Evolutionary conservation across 2,113 vertebrate species (phyloP).

Genomic region (Maccullochella peelii): DNA sequence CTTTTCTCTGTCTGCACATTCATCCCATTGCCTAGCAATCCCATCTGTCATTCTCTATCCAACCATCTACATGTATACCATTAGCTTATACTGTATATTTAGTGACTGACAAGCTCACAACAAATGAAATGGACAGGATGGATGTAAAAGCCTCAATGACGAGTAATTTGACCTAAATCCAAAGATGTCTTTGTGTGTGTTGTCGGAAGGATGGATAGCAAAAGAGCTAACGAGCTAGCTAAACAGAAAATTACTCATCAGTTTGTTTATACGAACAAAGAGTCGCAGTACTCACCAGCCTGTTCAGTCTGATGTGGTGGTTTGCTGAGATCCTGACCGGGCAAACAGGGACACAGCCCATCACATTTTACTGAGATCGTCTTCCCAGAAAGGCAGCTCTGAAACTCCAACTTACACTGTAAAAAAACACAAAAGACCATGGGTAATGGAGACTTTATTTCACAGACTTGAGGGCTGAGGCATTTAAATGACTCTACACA

Average conservation of each 20-base stretch:
- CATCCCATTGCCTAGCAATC: neutral
- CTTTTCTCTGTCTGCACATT: neutral
- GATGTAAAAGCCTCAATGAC: neutral
- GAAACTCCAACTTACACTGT: constrained; percentile 97
- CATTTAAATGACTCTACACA: neutral
- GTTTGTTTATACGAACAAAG: neutral
- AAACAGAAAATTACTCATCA: neutral
- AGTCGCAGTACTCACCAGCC: constrained; percentile 85
- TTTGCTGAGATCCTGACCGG: constrained; percentile 85
- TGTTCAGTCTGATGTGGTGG: constrained; percentile 81
- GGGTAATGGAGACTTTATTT: neutral
- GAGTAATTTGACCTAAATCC: neutral
- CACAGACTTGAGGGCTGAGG: neutral
- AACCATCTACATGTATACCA: neutral
- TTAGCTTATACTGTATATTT: neutral
- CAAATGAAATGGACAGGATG: neutral
- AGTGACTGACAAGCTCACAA: constrained; percentile 9
- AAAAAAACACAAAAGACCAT: neutral
- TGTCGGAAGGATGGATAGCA: neutral
- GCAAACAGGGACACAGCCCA: constrained; percentile 92
- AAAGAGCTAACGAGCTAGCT: neutral
- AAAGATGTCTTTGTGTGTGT: neutral
- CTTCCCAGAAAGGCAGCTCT: constrained; percentile 92
- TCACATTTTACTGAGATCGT: constrained; percentile 89
- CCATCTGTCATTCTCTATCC: neutral